Percentiles rank a stretch among this genome's conserved stretches.
phyloP scores from a whole-genome alignment of 1,140 invertebrate genomes.

The Callitettix versicolor region DNA sequence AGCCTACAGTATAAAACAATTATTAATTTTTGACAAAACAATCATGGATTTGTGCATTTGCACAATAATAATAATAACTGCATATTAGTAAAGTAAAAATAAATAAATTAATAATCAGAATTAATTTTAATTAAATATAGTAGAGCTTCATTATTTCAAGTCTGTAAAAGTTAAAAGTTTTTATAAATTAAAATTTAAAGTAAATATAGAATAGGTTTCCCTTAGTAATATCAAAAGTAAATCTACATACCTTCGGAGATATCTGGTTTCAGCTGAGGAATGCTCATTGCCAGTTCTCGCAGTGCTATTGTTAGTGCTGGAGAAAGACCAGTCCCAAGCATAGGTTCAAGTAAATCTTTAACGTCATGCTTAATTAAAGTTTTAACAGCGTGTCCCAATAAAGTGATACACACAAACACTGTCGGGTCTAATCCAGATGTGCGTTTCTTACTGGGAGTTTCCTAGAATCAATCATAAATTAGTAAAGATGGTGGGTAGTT shows the following conservation, averaged over 20 bases:
- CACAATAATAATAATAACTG: no score
- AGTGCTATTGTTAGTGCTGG: conserved; percentile 83
- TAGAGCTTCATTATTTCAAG: no score
- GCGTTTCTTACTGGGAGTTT: conserved; percentile 58
- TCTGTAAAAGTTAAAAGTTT: no score
- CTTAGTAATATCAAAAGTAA: no score
- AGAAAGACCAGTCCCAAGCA: conserved; percentile 85
- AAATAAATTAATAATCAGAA: no score
- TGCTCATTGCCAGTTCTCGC: conserved; percentile 76
- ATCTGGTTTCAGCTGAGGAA: conserved; percentile 76
- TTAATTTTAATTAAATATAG: no score
- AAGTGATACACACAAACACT: conserved; percentile 90
- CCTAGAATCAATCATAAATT: conserved; percentile 33
- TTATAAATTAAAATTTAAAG: no score
- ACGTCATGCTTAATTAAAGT: conserved; percentile 62
- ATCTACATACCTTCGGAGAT: conserved; percentile 76
- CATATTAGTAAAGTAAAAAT: no score
- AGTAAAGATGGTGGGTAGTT: no score
- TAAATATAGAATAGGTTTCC: no score
- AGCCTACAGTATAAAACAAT: conserved; percentile 38
- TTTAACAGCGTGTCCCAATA: conserved; percentile 78
- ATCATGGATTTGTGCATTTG: no score
- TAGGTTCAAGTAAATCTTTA: conserved; percentile 74
- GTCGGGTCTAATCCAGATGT: conserved; percentile 65
- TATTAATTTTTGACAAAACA: background rate